A percentile compares a stretch with the other conserved stretches of the same genome.
Evolutionary conservation across 1,140 invertebrate genomes (phyloP).

Genomic region (Gonioctena quinquepunctata): DNA sequence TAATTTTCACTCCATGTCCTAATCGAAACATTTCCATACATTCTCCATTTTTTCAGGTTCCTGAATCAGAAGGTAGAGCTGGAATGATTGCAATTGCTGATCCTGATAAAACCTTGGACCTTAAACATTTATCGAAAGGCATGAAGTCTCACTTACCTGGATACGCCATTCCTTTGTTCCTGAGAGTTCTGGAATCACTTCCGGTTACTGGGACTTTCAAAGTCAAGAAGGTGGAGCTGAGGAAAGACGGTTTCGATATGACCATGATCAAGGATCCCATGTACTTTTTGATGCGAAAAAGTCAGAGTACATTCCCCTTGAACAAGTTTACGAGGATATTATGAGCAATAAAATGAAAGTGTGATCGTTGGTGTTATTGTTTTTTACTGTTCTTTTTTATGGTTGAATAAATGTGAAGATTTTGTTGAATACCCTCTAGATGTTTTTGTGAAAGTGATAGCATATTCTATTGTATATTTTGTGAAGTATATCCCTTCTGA

Average conservation of each 20-base stretch:
- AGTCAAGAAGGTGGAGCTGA: constrained; percentile 82
- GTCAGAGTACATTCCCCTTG: constrained; percentile 68
- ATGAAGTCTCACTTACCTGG: constrained; percentile 73
- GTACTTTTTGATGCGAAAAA: constrained; percentile 72
- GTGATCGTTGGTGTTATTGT: too few relatives aligned
- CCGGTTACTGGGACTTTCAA: constrained; percentile 92
- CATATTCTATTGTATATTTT: too few relatives aligned
- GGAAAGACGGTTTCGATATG: constrained; percentile 77
- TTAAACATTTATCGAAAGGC: constrained; percentile 65
- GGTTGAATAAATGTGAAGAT: too few relatives aligned
- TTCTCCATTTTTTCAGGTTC: constrained; percentile 66
- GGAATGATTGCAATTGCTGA: constrained; percentile 95
- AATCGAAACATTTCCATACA: too few relatives aligned
- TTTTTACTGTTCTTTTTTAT: too few relatives aligned
- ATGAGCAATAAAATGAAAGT: constrained; percentile 25
- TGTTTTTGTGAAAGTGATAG: too few relatives aligned
- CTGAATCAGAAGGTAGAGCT: constrained; percentile 85
- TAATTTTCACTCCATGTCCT: too few relatives aligned
- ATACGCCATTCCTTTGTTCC: constrained; percentile 88
- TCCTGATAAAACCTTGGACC: constrained; percentile 67
- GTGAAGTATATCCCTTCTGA: too few relatives aligned
- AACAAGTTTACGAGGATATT: constrained; percentile 70
- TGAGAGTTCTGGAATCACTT: constrained; percentile 78
- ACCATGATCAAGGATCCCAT: constrained; percentile 72
- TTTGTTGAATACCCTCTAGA: too few relatives aligned